Evolutionary conservation across 1,140 invertebrate species (phyloP).

Genomic region (Leucophenga varia): DNA sequence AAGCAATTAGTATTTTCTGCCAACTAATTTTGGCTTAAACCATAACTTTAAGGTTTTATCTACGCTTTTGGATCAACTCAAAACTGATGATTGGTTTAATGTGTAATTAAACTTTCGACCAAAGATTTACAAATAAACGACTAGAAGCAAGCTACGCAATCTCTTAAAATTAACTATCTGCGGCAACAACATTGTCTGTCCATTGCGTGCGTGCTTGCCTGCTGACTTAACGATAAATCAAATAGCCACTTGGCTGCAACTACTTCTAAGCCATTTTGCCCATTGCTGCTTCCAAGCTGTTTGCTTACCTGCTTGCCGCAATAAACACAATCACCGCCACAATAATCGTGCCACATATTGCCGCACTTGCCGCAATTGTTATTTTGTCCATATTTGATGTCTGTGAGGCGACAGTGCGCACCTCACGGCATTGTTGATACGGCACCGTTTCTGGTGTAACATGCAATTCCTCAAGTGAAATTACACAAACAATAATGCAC

Average conservation of each 20-base stretch:
- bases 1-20: too few species aligned
- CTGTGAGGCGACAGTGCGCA: slow-evolving; percentile 77
- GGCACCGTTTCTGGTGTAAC: slow-evolving; percentile 83
- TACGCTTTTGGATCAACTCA: too few species aligned
- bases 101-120: slow-evolving; percentile 1
- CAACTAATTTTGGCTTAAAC: too few species aligned
- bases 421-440: slow-evolving; percentile 83
- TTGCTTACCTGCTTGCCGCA: slow-evolving; percentile 68
- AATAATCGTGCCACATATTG: slow-evolving; percentile 90
- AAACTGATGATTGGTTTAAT: too few species aligned
- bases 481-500: slow-evolving; percentile 89
- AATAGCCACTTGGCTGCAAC: background rate
- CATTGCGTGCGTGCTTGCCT: too few species aligned
- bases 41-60: too few species aligned
- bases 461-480: slow-evolving; percentile 82
- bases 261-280: too few species aligned
- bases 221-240: too few species aligned
- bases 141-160: background rate
- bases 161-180: background rate
- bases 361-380: slow-evolving; percentile 88
- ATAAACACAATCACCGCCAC: slow-evolving; percentile 85
- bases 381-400: slow-evolving; percentile 91
- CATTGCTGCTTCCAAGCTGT: background rate
- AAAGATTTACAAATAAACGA: too few species aligned
- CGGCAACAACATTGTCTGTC: background rate